Percentiles rank a stretch among this genome's conserved stretches.
phyloP scores from a whole-genome alignment of 2,888 invertebrate genomes.

The Ormia ochracea region DNA sequence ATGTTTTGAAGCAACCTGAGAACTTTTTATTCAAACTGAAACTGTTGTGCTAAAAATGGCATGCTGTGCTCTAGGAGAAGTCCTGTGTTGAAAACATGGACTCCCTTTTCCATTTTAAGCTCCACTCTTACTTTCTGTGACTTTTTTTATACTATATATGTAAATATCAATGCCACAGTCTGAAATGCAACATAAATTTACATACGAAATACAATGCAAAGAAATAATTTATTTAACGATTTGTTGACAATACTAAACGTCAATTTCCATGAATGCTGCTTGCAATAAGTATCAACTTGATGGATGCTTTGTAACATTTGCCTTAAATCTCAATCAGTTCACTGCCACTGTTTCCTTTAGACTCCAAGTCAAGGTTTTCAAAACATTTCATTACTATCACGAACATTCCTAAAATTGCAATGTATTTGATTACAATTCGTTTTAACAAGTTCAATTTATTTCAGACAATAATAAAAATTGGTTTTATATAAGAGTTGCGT shows the following conservation, averaged over 20 bases:
- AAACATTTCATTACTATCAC: constrained; percentile 17
- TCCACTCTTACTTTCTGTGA: constrained; percentile 16
- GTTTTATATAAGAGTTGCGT: too few relatives aligned
- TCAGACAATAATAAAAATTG: background rate
- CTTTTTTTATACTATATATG: too few relatives aligned
- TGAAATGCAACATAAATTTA: background rate
- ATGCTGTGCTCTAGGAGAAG: background rate
- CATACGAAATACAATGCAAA: background rate
- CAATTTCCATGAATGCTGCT: background rate
- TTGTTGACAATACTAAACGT: constrained; percentile 7
- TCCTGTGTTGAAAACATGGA: background rate
- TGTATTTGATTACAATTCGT: constrained; percentile 19
- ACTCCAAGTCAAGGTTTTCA: constrained; percentile 2
- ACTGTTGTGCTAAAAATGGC: too few relatives aligned
- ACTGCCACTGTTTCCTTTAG: background rate
- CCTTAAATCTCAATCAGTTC: constrained; percentile 23
- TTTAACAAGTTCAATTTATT: constrained; percentile 2
- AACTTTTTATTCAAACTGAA: too few relatives aligned
- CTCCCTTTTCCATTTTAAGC: background rate
- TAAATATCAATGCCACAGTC: background rate
- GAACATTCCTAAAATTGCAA: constrained; percentile 6
- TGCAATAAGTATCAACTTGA: constrained; percentile 15
- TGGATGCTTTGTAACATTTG: constrained; percentile 22
- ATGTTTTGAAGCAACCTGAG: too few relatives aligned
- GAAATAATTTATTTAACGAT: constrained; percentile 16